These are phyloP conservation scores for Gnatocerus cornutus DNA, from an alignment of 2,888 invertebrate genomes.

Conservation along the genomic window DNA sequence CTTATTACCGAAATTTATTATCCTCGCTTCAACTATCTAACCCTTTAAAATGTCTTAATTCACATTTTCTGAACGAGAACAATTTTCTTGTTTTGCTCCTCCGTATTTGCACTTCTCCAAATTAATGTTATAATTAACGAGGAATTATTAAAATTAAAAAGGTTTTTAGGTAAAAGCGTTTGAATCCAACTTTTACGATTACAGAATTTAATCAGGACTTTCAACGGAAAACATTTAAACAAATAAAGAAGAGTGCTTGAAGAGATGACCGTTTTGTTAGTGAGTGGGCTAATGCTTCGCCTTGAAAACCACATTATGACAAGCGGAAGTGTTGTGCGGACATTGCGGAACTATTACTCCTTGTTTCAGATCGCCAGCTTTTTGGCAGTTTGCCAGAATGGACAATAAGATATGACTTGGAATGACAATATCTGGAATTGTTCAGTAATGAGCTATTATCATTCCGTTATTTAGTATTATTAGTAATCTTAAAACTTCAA, in stretches of 20 bases:
- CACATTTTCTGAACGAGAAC: not conserved
- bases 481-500: too few relatives aligned
- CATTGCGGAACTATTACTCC: slow-evolving; percentile 44
- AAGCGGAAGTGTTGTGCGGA: slow-evolving; percentile 32
- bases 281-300: too few relatives aligned
- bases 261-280: too few relatives aligned
- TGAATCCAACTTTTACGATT: slow-evolving; percentile 21
- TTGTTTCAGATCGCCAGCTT: slow-evolving; percentile 37
- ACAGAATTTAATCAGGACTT: slow-evolving; percentile 38
- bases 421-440: slow-evolving; percentile 13
- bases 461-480: too few relatives aligned
- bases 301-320: slow-evolving; percentile 46
- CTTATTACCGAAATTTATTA: slow-evolving; percentile 39
- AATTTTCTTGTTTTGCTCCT: slow-evolving; percentile 5
- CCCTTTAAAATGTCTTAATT: slow-evolving; percentile 16
- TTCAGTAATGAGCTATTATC: not conserved
- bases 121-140: slow-evolving; percentile 21
- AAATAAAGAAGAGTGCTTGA: too few relatives aligned
- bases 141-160: slow-evolving; percentile 30
- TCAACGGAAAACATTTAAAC: too few relatives aligned
- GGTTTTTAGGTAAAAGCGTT: slow-evolving; percentile 27
- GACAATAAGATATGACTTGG: slow-evolving; percentile 5
- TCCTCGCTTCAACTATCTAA: slow-evolving; percentile 10
- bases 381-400: slow-evolving; percentile 36
- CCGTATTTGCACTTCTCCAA: slow-evolving; percentile 9